These are phyloP conservation scores for Cartodere bifasciata DNA, from an alignment of 2,888 invertebrate genomes.

Conservation along the genomic window DNA sequence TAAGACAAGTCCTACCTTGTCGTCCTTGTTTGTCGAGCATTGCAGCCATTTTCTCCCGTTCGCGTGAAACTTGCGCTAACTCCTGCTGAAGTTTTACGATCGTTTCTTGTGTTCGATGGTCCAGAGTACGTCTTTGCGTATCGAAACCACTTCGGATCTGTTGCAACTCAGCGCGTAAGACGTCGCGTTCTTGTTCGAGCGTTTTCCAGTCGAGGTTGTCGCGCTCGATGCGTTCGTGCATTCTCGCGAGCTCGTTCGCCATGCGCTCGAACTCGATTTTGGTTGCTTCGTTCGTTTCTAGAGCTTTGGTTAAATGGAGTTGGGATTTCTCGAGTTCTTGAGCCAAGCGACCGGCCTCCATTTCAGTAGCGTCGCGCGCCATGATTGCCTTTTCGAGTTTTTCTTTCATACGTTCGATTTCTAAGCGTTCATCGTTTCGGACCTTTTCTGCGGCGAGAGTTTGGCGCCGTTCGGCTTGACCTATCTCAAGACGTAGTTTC, in stretches of 20 bases:
- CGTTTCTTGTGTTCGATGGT: conserved; percentile 60
- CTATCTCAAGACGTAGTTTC: conserved; percentile 56
- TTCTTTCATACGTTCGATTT: conserved; percentile 73
- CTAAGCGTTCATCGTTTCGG: conserved; percentile 55
- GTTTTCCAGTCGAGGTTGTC: conserved; percentile 56
- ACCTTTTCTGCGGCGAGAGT: conserved; percentile 50
- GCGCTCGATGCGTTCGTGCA: conserved; percentile 69
- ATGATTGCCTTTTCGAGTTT: conserved; percentile 76
- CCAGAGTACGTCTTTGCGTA: conserved; percentile 50
- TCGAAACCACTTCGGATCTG: conserved; percentile 51
- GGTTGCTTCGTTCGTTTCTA: conserved; percentile 70
- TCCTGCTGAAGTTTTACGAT: conserved; percentile 61
- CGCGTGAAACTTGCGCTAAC: conserved; percentile 52
- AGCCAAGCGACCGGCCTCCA: conserved; percentile 71
- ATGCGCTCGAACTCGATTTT: conserved; percentile 77
- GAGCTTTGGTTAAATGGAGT: conserved; percentile 68
- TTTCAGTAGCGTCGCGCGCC: conserved; percentile 69
- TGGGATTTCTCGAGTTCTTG: conserved; percentile 80
- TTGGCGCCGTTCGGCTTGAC: conserved; percentile 48
- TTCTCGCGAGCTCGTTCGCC: conserved; percentile 66
- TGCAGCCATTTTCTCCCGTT: conserved; percentile 64
- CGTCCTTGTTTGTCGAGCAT: conserved; percentile 67
- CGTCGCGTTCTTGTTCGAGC: conserved; percentile 62
- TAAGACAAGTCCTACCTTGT: no score
- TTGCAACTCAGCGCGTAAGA: conserved; percentile 54